These are phyloP conservation scores for Sicus ferrugineus DNA, from an alignment of 2,888 invertebrate genomes.

Conservation along the genomic window DNA sequence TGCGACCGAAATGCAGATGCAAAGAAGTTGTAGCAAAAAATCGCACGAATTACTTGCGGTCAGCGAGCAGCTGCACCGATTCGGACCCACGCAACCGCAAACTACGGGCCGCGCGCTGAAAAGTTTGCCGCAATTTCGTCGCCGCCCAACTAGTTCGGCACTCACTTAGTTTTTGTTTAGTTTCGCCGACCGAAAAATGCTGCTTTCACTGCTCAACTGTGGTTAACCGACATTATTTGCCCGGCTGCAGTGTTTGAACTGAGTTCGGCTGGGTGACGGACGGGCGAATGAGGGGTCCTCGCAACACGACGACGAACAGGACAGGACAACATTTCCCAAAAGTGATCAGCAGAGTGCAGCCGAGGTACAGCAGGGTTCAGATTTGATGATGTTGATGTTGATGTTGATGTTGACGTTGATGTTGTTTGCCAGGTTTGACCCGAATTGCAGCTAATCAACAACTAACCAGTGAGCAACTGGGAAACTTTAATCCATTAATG, in stretches of 20 bases:
- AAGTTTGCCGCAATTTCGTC: too few species aligned
- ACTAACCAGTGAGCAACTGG: background rate
- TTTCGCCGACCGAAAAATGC: too few species aligned
- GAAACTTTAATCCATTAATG: background rate
- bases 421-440: constrained; percentile 3
- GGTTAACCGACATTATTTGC: background rate
- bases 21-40: constrained; percentile 3
- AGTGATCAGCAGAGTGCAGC: background rate
- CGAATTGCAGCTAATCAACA: background rate
- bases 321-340: background rate
- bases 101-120: too few species aligned
- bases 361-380: background rate
- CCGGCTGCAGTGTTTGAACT: background rate
- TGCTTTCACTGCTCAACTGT: too few species aligned
- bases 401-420: background rate
- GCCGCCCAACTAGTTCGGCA: too few species aligned
- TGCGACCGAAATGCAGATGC: too few species aligned
- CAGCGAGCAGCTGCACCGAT: constrained; percentile 1
- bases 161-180: background rate
- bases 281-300: background rate
- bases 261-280: background rate
- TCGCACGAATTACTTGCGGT: constrained; percentile 18
- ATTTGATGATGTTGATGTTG: background rate
- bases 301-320: background rate
- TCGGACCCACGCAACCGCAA: too few species aligned